These are phyloP conservation scores for Hermatobates lingyangjiaoensis DNA, from an alignment of 1,140 invertebrate species.

Conservation along the genomic window DNA sequence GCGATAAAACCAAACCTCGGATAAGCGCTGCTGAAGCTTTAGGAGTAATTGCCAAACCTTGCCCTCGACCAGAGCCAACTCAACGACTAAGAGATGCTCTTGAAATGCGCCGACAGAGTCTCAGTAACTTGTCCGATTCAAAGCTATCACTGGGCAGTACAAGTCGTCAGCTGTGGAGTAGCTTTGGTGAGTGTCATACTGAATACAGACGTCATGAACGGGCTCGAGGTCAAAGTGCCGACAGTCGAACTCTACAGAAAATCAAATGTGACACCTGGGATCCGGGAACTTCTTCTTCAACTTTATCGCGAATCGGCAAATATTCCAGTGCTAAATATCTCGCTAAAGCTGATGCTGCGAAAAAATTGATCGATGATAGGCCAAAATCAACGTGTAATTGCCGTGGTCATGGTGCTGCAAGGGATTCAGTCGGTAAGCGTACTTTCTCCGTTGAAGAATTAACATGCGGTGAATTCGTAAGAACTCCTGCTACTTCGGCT, in stretches of 20 bases:
- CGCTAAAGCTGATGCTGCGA: neutral
- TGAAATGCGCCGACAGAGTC: constrained; percentile 18
- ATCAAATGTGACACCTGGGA: constrained; percentile 11
- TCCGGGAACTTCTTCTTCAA: constrained; percentile 10
- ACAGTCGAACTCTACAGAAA: constrained; percentile 12
- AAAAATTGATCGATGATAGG: constrained; percentile 1
- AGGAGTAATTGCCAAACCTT: constrained; percentile 20
- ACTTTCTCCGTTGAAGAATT: constrained; percentile 20
- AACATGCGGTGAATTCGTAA: constrained; percentile 9
- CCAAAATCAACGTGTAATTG: constrained; percentile 18
- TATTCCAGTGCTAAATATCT: constrained; percentile 7
- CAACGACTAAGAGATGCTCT: constrained; percentile 10
- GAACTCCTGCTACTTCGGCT: constrained; percentile 11
- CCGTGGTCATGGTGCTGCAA: constrained; percentile 15
- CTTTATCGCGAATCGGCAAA: constrained; percentile 14
- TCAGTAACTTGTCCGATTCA: constrained; percentile 19
- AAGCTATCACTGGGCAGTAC: constrained; percentile 16
- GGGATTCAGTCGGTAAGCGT: constrained; percentile 14
- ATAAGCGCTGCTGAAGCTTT: constrained; percentile 20
- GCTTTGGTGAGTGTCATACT: constrained; percentile 12
- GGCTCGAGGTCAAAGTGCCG: constrained; percentile 15
- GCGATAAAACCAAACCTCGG: constrained; percentile 6
- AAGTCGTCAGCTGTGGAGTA: constrained; percentile 14
- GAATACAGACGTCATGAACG: constrained; percentile 12
- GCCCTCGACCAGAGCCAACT: constrained; percentile 15